A percentile compares a stretch with the other conserved stretches of the same genome.
Evolutionary conservation across 1,140 invertebrate genomes (phyloP).

Genomic region (Aphis craccivora): DNA sequence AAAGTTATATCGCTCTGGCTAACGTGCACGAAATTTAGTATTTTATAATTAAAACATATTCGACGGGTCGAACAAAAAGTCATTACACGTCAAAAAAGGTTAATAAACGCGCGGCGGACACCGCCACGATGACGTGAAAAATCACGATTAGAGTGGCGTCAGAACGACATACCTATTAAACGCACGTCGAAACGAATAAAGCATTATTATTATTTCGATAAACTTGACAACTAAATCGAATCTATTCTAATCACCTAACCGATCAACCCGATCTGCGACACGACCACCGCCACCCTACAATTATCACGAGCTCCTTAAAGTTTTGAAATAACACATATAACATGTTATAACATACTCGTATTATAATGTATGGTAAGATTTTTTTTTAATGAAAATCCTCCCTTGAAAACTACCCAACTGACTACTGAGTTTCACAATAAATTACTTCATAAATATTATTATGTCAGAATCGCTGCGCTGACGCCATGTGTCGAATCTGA

Average conservation of each 20-base stretch:
- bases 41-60: background rate
- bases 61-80: background rate
- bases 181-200: background rate
- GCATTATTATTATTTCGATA: background rate
- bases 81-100: background rate
- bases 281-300: background rate
- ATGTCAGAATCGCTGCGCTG: background rate
- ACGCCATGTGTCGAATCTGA: background rate
- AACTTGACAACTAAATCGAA: background rate
- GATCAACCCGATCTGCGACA: background rate
- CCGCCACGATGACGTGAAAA: background rate
- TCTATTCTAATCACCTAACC: background rate
- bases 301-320: background rate
- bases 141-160: background rate
- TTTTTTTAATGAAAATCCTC: background rate
- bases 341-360: background rate
- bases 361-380: background rate
- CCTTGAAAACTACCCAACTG: background rate
- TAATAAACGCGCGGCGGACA: no score
- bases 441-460: background rate
- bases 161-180: background rate
- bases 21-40: background rate
- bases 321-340: background rate
- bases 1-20: no score
- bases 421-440: background rate